Evolutionary conservation across 1,140 invertebrate species (phyloP).

Genomic region (Phthorimaea operculella): DNA sequence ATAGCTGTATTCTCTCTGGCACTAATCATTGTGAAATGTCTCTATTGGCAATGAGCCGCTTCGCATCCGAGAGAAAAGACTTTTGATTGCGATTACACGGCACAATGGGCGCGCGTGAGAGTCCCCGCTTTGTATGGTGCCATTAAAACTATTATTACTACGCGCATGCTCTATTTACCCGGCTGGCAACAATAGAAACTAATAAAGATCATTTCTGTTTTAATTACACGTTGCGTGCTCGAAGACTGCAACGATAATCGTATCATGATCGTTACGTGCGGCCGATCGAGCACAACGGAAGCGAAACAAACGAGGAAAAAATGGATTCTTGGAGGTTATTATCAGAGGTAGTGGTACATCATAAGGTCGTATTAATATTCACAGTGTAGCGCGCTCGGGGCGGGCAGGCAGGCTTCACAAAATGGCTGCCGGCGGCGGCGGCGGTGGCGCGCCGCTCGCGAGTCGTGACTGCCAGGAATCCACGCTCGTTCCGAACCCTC

Average conservation of each 20-base stretch:
- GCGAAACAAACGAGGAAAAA: conserved; percentile 20
- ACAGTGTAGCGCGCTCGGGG: conserved; percentile 34
- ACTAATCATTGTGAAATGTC: conserved; percentile 41
- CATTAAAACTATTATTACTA: conserved; percentile 52
- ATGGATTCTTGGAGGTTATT: conserved; percentile 22
- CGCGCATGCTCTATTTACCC: conserved; percentile 55
- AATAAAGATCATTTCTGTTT: conserved; percentile 52
- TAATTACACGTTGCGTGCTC: conserved; percentile 45
- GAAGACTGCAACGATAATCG: conserved; percentile 30
- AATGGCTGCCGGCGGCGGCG: conserved; percentile 57
- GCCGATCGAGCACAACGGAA: conserved; percentile 30
- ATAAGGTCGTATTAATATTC: conserved; percentile 56
- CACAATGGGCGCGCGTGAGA: conserved; percentile 53
- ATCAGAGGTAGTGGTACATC: conserved; percentile 25
- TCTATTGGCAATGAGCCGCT: conserved; percentile 37
- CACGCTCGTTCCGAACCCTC: conserved; percentile 42
- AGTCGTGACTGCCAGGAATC: conserved; percentile 63
- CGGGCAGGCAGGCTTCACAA: conserved; percentile 47
- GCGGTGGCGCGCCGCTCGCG: conserved; percentile 23
- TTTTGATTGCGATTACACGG: conserved; percentile 50
- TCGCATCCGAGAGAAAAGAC: conserved; percentile 42
- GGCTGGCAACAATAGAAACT: conserved; percentile 54
- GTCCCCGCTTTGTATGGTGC: conserved; percentile 40
- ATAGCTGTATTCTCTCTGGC: conserved; percentile 9
- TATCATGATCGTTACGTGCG: conserved; percentile 36